Conservation (phyloP, 2,888 invertebrate genomes). For the Leistus spinibarbis region DNA sequence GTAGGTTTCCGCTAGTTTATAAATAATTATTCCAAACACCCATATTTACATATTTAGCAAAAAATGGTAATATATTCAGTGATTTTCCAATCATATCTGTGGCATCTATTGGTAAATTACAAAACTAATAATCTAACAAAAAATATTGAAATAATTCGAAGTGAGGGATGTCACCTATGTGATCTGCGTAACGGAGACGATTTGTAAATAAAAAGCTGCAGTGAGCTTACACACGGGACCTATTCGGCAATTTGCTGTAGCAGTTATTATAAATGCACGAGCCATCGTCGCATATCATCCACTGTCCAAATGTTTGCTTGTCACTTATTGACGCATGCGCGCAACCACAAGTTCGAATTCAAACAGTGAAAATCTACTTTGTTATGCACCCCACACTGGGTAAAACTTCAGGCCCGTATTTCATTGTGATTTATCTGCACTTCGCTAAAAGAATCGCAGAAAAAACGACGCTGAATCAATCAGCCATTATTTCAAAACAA, state of each 20-base stretch:
- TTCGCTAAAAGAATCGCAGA: constrained; percentile 57
- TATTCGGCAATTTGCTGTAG: background rate
- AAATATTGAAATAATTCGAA: too few species aligned
- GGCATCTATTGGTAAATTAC: too few species aligned
- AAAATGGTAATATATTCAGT: too few species aligned
- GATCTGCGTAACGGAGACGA: too few species aligned
- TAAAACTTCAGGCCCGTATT: constrained; percentile 54
- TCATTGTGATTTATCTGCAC: constrained; percentile 60
- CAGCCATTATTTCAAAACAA: constrained; percentile 58
- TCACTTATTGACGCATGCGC: background rate
- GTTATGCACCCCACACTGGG: constrained; percentile 56
- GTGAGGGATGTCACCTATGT: too few species aligned
- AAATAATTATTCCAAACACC: too few species aligned
- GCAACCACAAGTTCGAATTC: background rate
- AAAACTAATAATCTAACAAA: too few species aligned
- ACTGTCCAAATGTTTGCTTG: constrained; percentile 11
- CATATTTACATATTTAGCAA: too few species aligned
- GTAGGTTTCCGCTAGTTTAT: too few species aligned
- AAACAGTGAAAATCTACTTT: constrained; percentile 55
- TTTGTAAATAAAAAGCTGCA: background rate
- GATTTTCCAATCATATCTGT: too few species aligned
- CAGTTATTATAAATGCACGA: background rate
- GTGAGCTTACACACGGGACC: background rate
- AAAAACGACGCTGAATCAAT: constrained; percentile 60
- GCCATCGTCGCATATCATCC: background rate